phyloP scores from a whole-genome alignment of 2,888 invertebrate species.

The Drosophila picticornis region DNA sequence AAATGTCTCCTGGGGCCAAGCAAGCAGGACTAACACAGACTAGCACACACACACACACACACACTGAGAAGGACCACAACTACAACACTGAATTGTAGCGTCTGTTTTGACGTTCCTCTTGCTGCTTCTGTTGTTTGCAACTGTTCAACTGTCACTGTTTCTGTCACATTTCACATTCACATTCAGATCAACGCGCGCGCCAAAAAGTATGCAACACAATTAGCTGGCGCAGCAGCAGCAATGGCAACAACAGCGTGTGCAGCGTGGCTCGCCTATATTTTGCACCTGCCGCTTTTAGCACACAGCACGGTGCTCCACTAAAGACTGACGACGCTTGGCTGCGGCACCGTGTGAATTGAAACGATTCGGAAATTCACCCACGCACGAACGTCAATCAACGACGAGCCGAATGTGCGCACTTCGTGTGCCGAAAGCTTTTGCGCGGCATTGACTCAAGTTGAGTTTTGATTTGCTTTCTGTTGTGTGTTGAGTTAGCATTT shows the following conservation, averaged over 20 bases:
- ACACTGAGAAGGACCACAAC: conserved; percentile 22
- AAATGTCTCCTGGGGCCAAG: conserved; percentile 79
- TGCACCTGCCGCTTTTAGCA: conserved; percentile 63
- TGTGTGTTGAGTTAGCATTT: background rate
- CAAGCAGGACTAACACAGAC: conserved; percentile 31
- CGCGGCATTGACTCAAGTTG: conserved; percentile 14
- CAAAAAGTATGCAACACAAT: conserved; percentile 71
- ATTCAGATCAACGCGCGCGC: conserved; percentile 63
- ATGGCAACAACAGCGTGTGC: background rate
- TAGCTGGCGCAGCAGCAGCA: conserved; percentile 17
- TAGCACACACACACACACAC: conserved; percentile 26
- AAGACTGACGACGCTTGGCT: conserved; percentile 67
- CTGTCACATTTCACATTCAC: conserved; percentile 76
- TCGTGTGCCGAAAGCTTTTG: conserved; percentile 39
- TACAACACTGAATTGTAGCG: conserved; percentile 47
- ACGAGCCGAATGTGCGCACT: conserved; percentile 7
- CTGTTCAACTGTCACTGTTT: conserved; percentile 74
- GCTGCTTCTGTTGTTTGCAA: conserved; percentile 46
- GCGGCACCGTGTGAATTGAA: conserved; percentile 22
- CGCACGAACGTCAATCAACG: conserved; percentile 22
- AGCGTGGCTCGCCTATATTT: background rate
- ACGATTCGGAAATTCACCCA: conserved; percentile 51
- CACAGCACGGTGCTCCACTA: conserved; percentile 78
- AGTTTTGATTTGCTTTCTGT: conserved; percentile 8
- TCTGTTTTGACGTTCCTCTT: conserved; percentile 42